Conservation (phyloP, 2,113 vertebrate species). For the Bothrops jararaca region DNA sequence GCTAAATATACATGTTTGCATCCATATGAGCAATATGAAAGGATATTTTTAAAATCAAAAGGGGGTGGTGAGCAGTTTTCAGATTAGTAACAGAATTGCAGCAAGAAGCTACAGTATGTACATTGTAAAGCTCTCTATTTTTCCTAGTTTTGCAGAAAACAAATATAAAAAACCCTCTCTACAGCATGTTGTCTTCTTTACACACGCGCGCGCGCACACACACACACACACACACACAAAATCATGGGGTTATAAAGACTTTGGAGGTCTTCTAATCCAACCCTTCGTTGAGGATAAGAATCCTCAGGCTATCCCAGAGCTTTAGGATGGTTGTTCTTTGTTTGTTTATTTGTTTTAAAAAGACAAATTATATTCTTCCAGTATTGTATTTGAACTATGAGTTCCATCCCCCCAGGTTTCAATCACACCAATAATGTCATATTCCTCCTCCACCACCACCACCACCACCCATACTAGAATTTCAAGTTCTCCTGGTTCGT, state of each 20-base stretch:
- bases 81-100: not conserved
- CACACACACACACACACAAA: not conserved
- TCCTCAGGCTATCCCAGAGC: not conserved
- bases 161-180: not conserved
- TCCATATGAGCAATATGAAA: not conserved
- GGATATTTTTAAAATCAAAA: not conserved
- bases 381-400: not conserved
- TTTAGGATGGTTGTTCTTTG: not conserved
- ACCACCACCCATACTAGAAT: not conserved
- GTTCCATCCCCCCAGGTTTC: not conserved
- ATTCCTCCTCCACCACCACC: not conserved
- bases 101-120: not conserved
- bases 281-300: not conserved
- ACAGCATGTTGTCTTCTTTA: not conserved
- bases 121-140: not conserved
- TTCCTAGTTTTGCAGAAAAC: not conserved
- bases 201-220: too few species aligned
- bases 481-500: not conserved
- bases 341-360: too few species aligned
- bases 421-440: not conserved
- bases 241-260: not conserved
- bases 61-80: not conserved
- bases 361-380: not conserved
- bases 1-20: not conserved
- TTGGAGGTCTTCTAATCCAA: not conserved